Conservation (phyloP, 2,888 invertebrate genomes). For the Scaptomyza parva region DNA sequence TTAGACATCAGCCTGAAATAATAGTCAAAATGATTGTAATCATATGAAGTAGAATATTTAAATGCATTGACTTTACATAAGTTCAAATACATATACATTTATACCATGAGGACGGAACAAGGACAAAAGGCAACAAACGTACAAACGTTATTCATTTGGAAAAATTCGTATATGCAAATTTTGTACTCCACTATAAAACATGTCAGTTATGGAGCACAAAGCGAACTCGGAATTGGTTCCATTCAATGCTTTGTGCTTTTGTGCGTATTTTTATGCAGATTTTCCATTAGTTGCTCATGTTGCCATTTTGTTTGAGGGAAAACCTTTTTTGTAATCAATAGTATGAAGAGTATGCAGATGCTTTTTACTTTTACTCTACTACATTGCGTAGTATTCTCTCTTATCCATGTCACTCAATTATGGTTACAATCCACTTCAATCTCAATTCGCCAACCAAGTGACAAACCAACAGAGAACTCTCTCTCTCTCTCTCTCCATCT, state of each 20-base stretch:
- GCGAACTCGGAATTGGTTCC: constrained; percentile 28
- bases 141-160: constrained; percentile 48
- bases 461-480: constrained; percentile 58
- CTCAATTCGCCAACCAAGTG: constrained; percentile 72
- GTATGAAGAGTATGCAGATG: constrained; percentile 11
- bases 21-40: constrained; percentile 56
- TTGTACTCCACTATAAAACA: constrained; percentile 23
- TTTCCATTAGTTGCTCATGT: constrained; percentile 49
- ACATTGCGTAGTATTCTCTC: constrained; percentile 1
- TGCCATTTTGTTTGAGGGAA: constrained; percentile 59
- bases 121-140: constrained; percentile 13
- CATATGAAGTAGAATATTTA: constrained; percentile 12
- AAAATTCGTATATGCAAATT: constrained; percentile 52
- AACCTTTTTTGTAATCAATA: constrained; percentile 64
- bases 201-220: constrained; percentile 16
- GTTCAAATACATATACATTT: not conserved
- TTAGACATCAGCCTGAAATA: constrained; percentile 35
- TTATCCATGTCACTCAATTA: constrained; percentile 74
- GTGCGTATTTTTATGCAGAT: constrained; percentile 74
- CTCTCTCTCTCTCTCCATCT: too few relatives aligned
- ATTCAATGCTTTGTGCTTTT: constrained; percentile 58
- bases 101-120: not conserved
- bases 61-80: constrained; percentile 33
- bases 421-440: constrained; percentile 76
- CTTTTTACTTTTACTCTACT: constrained; percentile 11